Evolutionary conservation across 2,888 invertebrate genomes (phyloP), one percentile per base, ranked within the genome.

Genomic region (Lithophane ornitopus): DNA sequence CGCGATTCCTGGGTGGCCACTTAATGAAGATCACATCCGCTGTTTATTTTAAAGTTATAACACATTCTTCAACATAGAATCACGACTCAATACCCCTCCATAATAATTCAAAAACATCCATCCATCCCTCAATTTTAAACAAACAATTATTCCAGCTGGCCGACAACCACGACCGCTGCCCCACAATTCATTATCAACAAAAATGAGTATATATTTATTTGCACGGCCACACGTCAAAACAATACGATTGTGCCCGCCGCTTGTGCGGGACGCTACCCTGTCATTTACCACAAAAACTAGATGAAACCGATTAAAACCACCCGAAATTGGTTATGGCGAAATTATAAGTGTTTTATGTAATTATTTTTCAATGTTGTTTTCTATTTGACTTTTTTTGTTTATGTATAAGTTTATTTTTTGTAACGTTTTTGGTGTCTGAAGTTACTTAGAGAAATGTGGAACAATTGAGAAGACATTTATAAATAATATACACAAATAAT

Each of bases 121-220:
- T 62, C 22, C 22, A 59, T 54, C 19, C 46, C 22, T 56, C 52
- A 83, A 69, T 41, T 41, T 52, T 52, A 14, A 68, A 61, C 65
- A 71, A 80, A 56, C 26, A 78, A 69, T 69, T 54, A 70, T 70
- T 61, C 22, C 44, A 12, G 6, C 22, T 19, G 52, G 52, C 58
- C 68, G 34, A 49, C 70, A 84, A 87, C 74, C n/a, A 62, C 41
- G 44, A n/a, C 41, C 3, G 54, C 63, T 28, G 41, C 88, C 89
- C 82, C 41, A 90, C 93, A 92, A 95, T 94, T 95, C 95, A 95
- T 96, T 96, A 96, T 95, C 94, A 96, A 92, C 95, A 96, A 96
- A 96, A 96, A 96, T 95, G 94, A 94, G 93, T 93, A 87, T 94
- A 94, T 94, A 95, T 96, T 95, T 95, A 94, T 95, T 93, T 93